Conservation (phyloP, 2,797 vertebrate genomes). For the Simalia tracyae region DNA sequence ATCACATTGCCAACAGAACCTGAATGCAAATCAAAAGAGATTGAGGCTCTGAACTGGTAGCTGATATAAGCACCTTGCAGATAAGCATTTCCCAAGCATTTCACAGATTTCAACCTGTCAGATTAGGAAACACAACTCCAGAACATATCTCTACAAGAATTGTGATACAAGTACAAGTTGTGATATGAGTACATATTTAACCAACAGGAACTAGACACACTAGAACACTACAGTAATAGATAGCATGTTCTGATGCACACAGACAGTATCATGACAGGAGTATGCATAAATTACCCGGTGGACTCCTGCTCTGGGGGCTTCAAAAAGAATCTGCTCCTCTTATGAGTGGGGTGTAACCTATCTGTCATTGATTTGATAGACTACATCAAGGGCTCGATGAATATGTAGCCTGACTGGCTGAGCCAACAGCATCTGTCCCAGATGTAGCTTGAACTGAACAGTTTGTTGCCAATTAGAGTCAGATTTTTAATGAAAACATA, state of each 20-base stretch:
- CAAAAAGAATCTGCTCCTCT: neutral
- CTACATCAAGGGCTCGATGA: neutral
- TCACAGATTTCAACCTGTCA: neutral
- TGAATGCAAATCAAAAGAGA: neutral
- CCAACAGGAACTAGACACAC: neutral
- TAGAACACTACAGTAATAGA: neutral
- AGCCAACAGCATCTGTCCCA: neutral
- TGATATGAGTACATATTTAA: neutral
- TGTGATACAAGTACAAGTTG: neutral
- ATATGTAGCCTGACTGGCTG: neutral
- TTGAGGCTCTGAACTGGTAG: neutral
- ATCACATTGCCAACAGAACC: neutral
- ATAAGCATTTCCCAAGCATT: neutral
- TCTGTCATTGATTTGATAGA: neutral
- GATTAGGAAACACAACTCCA: neutral
- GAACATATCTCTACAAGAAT: neutral
- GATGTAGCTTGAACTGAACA: neutral
- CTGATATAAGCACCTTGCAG: neutral
- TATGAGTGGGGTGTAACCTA: neutral
- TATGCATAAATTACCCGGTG: neutral
- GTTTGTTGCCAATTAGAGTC: conserved; percentile 53
- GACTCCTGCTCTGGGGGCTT: neutral
- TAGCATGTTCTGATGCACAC: neutral
- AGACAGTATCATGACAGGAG: neutral
- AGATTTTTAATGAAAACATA: conserved; percentile 52